These are phyloP conservation scores for Thalpophila matura DNA, from an alignment of 2,888 invertebrate genomes.

Conservation along the genomic window DNA sequence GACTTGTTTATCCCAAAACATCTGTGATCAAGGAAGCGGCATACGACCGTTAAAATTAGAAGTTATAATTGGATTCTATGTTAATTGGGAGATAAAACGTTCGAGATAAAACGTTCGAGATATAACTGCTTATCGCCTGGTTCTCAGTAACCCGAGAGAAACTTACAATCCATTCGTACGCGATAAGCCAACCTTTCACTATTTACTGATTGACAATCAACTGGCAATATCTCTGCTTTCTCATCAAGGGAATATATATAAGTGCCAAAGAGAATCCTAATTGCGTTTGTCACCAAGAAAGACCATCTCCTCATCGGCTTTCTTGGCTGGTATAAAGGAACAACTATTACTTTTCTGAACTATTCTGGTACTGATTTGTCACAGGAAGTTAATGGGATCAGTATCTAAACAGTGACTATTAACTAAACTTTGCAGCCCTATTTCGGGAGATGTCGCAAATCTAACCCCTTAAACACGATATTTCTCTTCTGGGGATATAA, in stretches of 20 bases:
- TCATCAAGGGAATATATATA: slow-evolving; percentile 34
- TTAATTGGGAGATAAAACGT: slow-evolving; percentile 1
- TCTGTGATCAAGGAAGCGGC: slow-evolving; percentile 16
- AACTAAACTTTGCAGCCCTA: background rate
- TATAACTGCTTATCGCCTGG: slow-evolving; percentile 6
- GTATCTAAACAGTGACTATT: too few relatives aligned
- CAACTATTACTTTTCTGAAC: too few relatives aligned
- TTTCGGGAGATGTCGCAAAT: slow-evolving; percentile 18
- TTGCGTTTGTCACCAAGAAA: slow-evolving; percentile 1
- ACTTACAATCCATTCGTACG: slow-evolving; percentile 9
- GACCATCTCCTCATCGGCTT: background rate
- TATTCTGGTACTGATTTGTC: too few relatives aligned
- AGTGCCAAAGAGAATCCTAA: slow-evolving; percentile 27
- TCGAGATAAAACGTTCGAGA: slow-evolving; percentile 16
- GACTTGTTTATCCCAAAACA: background rate
- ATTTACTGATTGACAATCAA: slow-evolving; percentile 40
- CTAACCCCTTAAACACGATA: slow-evolving; percentile 1
- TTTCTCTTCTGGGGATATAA: slow-evolving; percentile 3
- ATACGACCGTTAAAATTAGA: slow-evolving; percentile 24
- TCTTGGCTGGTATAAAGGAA: background rate
- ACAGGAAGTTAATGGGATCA: too few relatives aligned
- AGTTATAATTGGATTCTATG: slow-evolving; percentile 18
- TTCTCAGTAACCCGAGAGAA: slow-evolving; percentile 27
- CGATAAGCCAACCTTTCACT: slow-evolving; percentile 34
- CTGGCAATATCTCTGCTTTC: slow-evolving; percentile 27